Base-by-base conservation (phyloP, 2,888 invertebrate genomes). In the Brenthis daphne region DNA sequence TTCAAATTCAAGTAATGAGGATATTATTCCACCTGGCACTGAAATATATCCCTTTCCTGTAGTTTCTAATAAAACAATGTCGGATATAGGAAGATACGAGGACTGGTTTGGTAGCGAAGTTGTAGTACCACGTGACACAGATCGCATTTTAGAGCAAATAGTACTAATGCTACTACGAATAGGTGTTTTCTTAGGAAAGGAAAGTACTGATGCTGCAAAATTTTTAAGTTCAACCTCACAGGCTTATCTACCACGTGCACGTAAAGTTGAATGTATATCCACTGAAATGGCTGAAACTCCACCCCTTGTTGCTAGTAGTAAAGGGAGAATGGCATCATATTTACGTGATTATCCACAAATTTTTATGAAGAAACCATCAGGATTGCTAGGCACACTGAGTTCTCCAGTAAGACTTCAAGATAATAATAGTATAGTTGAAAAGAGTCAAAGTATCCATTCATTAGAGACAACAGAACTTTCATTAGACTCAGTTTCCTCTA, bases 141-240 rank as follows among this genome's bases (percentile, higher is more conserved):
- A 92, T 76, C 86, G 92, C 1, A 87, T 92, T 74, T 74, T 89
- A 64, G 92, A 92, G 78, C 92, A 92, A 76, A 88, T 92, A 71
- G 84, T 83, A 48, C 69, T 88, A 20, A 92, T 92, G 92, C 76
- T 90, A 74, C 75, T 92, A 68, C 80, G 87, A 70, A 86, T 92
- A 67, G 80, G 83, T 64, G 81, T 78, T n/a, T 88, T 82, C 76
- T 73, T 88, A 66, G 78, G 76, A 56, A 85, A 78, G 66, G 82
- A 85, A 65, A 81, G 78, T 29, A 70, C 60, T 14, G 79, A 80
- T 71, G 74, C 75, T 60, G 68, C 74, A 5, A 77, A 77, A 65
- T 47, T 76, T 51, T 72, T 76, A 70, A 80, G 68, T 72, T 79
- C 73, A 29, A 75, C 58, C 73, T 74, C 75, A 43, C 63, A 70